phyloP scores from a whole-genome alignment of 1,140 invertebrate genomes.

The Druon quercuslanigerum region DNA sequence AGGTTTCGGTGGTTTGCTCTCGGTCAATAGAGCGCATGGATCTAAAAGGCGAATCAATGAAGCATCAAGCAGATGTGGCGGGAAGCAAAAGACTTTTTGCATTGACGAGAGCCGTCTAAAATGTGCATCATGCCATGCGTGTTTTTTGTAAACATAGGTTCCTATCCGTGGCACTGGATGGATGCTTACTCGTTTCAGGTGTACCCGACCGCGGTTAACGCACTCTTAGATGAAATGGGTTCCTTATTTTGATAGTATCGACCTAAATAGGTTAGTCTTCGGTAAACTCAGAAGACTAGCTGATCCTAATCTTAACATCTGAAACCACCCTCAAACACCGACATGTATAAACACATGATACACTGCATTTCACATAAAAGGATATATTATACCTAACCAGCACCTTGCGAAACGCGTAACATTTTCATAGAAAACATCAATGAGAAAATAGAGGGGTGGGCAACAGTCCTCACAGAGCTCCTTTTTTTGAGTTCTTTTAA shows the following conservation, averaged over 20 bases:
- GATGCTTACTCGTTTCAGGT: constrained; percentile 54
- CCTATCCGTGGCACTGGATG: background rate
- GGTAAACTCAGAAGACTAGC: no score
- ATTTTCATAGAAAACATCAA: no score
- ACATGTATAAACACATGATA: no score
- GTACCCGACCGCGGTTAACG: constrained; percentile 61
- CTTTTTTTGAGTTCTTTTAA: no score
- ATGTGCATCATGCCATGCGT: constrained; percentile 42
- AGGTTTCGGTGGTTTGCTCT: constrained; percentile 54
- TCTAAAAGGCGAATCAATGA: constrained; percentile 37
- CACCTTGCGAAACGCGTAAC: no score
- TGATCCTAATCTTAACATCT: no score
- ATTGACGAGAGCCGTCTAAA: background rate
- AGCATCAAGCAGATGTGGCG: constrained; percentile 52
- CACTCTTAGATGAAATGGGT: constrained; percentile 57
- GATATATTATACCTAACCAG: no score
- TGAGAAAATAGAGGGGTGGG: no score
- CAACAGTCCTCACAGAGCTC: no score
- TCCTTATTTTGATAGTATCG: constrained; percentile 68
- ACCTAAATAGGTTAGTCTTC: constrained; percentile 44
- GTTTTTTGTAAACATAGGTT: constrained; percentile 39
- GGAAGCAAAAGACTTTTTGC: constrained; percentile 49
- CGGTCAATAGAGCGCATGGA: constrained; percentile 40
- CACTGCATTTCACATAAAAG: no score
- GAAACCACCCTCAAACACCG: no score